Base-by-base conservation (phyloP, 2,113 vertebrate genomes). In the Oncorhynchus kisutch region DNA sequence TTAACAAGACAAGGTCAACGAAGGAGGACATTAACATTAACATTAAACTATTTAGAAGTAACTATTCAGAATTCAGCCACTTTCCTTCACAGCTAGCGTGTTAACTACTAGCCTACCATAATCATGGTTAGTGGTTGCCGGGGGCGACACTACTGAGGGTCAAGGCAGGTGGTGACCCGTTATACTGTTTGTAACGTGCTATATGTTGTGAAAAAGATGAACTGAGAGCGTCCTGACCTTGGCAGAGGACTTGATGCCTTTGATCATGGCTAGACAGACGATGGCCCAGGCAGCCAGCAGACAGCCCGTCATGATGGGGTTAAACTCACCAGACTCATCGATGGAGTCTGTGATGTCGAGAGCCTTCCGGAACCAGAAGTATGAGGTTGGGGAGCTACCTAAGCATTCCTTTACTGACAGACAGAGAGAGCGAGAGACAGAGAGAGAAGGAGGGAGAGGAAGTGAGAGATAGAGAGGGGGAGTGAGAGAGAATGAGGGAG, bases 341-440 rank as follows among this genome's bases (percentile, higher is more conserved):
- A 96, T 94, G 2, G 91, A 94, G 74, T 91, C 90, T 0, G 95
- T 94, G 86, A 94, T 92, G 49, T 95, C 87, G 51, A 97, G 85
- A n/a, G 95, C 94, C 78, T 92, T 84, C 5, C 90, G 92, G 88
- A 95, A 96, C 95, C 95, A 96, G 92, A 96, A 96, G 77, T 94
- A 96, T 0, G 92, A 85, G 4, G 92, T 94, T 5, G 96, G 88
- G 1, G 94, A 94, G 73, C 91, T 94, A 51, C 20, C 70, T 0
- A 72, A 78, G 70, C 96, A 97, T 78, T 95, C 95, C 75, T 84
- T 92, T 70, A 94, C 94, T 94, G 85, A 81, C 49, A 79, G 72
- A 29, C 20, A 85, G 75, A 67, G 80, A 71, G 78, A 29, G 54
- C 9, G 14, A 71, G 12, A 31, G 16, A 64, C 1, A 25, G 68